These are phyloP conservation scores for Carlito syrichta DNA, from an alignment of 2,113 vertebrate genomes.

Conservation along the genomic window DNA sequence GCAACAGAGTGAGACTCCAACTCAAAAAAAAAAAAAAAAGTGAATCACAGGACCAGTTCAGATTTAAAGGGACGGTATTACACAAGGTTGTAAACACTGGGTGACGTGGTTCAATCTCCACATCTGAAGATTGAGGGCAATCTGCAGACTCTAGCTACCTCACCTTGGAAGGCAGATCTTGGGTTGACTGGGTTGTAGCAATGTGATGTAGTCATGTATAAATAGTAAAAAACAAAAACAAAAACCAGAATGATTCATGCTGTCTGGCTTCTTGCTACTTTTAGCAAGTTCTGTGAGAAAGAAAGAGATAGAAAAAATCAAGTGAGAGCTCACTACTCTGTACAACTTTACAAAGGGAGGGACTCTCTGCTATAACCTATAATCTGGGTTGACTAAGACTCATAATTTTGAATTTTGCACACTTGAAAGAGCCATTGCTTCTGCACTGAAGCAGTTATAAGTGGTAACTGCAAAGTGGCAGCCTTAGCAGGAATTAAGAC, in stretches of 20 bases:
- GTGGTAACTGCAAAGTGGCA: neutral
- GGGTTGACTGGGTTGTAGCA: neutral
- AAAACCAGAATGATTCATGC: neutral
- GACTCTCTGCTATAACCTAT: neutral
- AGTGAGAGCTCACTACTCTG: neutral
- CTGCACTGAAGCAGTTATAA: neutral
- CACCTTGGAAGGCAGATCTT: neutral
- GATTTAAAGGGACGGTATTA: neutral
- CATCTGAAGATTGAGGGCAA: no score
- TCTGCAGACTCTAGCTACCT: neutral
- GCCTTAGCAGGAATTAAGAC: neutral
- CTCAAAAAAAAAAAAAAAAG: no score
- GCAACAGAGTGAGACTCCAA: no score
- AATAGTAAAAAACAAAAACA: neutral
- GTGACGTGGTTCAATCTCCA: neutral
- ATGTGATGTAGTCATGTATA: neutral
- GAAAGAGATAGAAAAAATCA: neutral
- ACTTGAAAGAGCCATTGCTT: slow-evolving; percentile 16
- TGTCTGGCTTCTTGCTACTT: slow-evolving; percentile 9
- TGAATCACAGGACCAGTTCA: neutral
- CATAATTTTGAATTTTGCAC: slow-evolving; percentile 37
- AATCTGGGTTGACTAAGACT: neutral
- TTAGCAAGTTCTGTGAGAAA: neutral
- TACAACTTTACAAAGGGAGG: neutral
- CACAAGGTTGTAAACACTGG: neutral